Evolutionary conservation across 2,113 vertebrate species (phyloP), one percentile per base, ranked within the genome.

Genomic region (Pangasianodon hypophthalmus): DNA sequence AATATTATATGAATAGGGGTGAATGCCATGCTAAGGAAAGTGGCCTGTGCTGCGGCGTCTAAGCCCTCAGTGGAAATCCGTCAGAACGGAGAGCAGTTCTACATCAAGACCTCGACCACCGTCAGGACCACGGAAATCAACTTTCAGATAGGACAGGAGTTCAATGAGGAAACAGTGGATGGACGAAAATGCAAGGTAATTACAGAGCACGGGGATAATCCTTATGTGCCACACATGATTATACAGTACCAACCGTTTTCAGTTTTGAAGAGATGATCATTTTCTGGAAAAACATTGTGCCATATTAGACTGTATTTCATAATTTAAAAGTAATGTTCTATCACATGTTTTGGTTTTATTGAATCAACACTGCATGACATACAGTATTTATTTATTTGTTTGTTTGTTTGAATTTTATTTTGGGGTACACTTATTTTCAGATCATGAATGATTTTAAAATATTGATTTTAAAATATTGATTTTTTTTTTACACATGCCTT

Each of bases 91-190:
- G 97, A 99, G 88, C 96, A 97, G 86, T 99, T 99, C 95, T 99
- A 99, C 95, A 99, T 99, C 93, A 99, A 98, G 94, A 99, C 98
- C 4, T 98, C 97, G 90, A 99, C 98, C 93, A 97, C 98, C 0
- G 97, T 99, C 88, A 97, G 98, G 93, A 99, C 98, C 94, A 99
- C 98, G 0, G 98, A 99, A 95, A 98, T 99, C 95, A 97, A 94
- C 96, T 99, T 99, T 94, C 95, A 94, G 90, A 95, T 99, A 5
- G 98, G 98, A 13, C 97, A 98, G 93, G 97, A 97, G 95, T 99
- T 98, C 58, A 97, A 97, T 44, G 98, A 99, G 93, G 98, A 99
- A 94, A 99, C 98, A 0, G 97, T 99, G 93, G 98, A 99, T 19
- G 98, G 98, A 41, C 97, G 98, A 52, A 99, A 99, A 94, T 98